phyloP scores from a whole-genome alignment of 2,888 invertebrate genomes.

The Melieria omissa region DNA sequence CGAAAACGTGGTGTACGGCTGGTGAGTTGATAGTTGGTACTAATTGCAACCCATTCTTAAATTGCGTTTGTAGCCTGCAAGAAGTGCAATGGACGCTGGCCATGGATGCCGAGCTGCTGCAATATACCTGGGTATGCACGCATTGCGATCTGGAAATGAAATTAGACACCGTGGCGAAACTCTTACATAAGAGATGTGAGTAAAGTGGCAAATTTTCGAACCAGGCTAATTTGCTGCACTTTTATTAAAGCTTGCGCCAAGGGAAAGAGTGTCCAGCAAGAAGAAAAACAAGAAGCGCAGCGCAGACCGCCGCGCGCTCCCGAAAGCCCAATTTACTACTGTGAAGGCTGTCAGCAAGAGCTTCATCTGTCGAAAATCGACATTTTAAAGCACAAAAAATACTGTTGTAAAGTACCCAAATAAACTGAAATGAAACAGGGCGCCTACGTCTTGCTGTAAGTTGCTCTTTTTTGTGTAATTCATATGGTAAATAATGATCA shows the following conservation, averaged over 20 bases:
- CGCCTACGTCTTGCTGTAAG: background rate
- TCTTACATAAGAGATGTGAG: constrained; percentile 74
- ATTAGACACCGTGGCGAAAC: constrained; percentile 70
- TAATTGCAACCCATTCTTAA: constrained; percentile 2
- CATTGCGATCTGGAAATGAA: constrained; percentile 71
- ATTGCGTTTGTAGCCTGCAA: constrained; percentile 68
- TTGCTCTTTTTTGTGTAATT: constrained; percentile 12
- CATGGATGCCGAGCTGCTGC: constrained; percentile 71
- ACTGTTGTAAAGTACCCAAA: constrained; percentile 63
- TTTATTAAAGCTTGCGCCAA: constrained; percentile 78
- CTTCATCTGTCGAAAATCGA: constrained; percentile 83
- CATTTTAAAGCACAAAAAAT: constrained; percentile 85
- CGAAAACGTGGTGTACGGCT: constrained; percentile 83
- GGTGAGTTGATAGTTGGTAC: constrained; percentile 65
- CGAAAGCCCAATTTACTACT: constrained; percentile 69
- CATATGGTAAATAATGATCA: constrained; percentile 6
- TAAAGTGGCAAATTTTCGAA: background rate
- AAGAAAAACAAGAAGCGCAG: constrained; percentile 32
- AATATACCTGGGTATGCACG: constrained; percentile 78
- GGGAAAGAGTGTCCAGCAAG: constrained; percentile 49
- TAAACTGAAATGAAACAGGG: background rate
- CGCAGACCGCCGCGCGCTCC: background rate
- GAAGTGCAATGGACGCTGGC: constrained; percentile 77
- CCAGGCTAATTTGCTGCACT: constrained; percentile 65
- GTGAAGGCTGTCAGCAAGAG: constrained; percentile 76